Evolutionary conservation across 2,113 vertebrate genomes (phyloP).

Genomic region (Nesogale talazaci): DNA sequence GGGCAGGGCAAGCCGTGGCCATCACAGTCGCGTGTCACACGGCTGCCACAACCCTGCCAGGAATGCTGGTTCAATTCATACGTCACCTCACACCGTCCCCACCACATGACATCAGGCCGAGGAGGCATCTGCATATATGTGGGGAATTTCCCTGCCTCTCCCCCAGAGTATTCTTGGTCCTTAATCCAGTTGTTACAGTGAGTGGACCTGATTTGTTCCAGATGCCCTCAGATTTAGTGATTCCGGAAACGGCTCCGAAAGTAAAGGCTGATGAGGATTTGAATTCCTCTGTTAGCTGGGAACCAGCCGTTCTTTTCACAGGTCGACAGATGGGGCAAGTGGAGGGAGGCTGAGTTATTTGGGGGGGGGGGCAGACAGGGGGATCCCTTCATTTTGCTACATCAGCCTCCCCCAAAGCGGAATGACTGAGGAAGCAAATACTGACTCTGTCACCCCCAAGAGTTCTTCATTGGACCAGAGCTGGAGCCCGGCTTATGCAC

Average conservation of each 20-base stretch:
- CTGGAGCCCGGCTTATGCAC: background rate
- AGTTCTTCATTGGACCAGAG: background rate
- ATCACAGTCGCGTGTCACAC: background rate
- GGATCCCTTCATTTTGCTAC: background rate
- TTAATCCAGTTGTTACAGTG: slow-evolving; percentile 76
- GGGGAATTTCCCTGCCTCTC: slow-evolving; percentile 64
- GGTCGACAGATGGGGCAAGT: slow-evolving; percentile 19
- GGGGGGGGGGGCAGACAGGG: background rate
- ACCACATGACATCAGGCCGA: background rate
- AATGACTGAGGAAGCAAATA: background rate
- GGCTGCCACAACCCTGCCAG: background rate
- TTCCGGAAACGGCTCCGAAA: slow-evolving; percentile 75
- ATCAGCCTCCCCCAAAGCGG: background rate
- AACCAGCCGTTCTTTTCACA: slow-evolving; percentile 53
- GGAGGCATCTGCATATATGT: background rate
- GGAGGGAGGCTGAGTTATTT: background rate
- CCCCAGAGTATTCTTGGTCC: slow-evolving; percentile 58
- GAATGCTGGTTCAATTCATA: slow-evolving; percentile 6
- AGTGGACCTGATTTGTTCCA: slow-evolving; percentile 83
- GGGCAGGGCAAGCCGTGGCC: background rate
- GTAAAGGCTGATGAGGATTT: slow-evolving; percentile 66
- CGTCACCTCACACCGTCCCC: background rate
- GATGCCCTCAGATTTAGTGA: slow-evolving; percentile 75
- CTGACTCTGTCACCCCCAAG: background rate
- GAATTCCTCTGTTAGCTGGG: slow-evolving; percentile 61